phyloP scores from a whole-genome alignment of 1,140 invertebrate species.

The Calliopsis andreniformis region DNA sequence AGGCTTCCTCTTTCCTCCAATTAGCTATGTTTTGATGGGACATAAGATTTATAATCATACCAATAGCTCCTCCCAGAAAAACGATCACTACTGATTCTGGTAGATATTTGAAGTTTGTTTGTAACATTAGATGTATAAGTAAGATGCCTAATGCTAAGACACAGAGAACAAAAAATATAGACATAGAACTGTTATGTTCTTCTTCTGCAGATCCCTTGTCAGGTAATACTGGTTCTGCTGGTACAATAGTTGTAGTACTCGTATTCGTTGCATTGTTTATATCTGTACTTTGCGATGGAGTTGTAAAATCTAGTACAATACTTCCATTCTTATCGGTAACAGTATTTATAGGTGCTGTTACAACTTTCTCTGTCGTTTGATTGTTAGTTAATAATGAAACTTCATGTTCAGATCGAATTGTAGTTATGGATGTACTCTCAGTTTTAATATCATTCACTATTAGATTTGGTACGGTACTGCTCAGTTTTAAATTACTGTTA shows the following conservation, averaged over 20 bases:
- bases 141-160: conserved; percentile 96
- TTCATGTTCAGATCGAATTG: conserved; percentile 17
- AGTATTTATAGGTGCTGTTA: background rate
- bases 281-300: conserved; percentile 50
- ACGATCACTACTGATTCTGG: conserved; percentile 99
- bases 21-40: conserved; percentile 94
- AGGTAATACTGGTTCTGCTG: conserved; percentile 87
- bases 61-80: conserved; percentile 95
- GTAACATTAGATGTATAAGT: conserved; percentile 96
- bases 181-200: conserved; percentile 97
- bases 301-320: conserved; percentile 22
- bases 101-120: conserved; percentile 97
- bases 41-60: conserved; percentile 94
- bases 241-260: conserved; percentile 81
- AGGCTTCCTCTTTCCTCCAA: conserved; percentile 98
- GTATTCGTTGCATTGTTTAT: conserved; percentile 74
- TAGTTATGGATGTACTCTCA: conserved; percentile 3
- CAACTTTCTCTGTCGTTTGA: conserved; percentile 42
- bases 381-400: too few species aligned
- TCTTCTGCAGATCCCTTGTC: conserved; percentile 95
- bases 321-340: conserved; percentile 44
- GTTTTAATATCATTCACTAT: background rate
- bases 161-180: conserved; percentile 97
- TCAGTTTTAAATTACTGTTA: background rate
- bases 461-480: background rate